These are phyloP conservation scores for Forbesichthys agassizii DNA, from an alignment of 2,113 vertebrate genomes.

Conservation along the genomic window DNA sequence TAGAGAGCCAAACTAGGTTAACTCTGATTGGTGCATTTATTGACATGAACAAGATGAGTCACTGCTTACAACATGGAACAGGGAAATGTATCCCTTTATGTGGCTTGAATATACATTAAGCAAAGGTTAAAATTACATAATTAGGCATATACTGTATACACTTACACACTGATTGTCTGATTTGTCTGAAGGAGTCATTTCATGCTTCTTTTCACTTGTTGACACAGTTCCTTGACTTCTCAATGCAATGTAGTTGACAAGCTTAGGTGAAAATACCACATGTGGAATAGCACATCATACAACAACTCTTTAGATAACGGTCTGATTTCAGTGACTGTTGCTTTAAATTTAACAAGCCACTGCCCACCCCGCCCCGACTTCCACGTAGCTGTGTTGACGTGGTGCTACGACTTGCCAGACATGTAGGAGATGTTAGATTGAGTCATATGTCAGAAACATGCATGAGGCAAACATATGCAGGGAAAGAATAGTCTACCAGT, in stretches of 20 bases:
- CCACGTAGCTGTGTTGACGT: no score
- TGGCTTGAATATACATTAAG: slow-evolving; percentile 52
- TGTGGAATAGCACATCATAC: no score
- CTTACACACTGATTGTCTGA: slow-evolving; percentile 35
- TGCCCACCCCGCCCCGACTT: no score
- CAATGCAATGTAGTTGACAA: no score
- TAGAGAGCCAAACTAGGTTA: slow-evolving; percentile 46
- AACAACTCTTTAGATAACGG: no score
- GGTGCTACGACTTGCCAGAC: slow-evolving; percentile 41
- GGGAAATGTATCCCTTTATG: slow-evolving; percentile 49
- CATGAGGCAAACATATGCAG: slow-evolving; percentile 64
- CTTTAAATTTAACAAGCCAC: no score
- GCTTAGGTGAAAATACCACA: no score
- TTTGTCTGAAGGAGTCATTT: slow-evolving; percentile 43
- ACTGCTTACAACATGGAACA: slow-evolving; percentile 50
- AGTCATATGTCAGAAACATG: slow-evolving; percentile 66
- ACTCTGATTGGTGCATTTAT: slow-evolving; percentile 24
- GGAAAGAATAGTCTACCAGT: slow-evolving; percentile 31
- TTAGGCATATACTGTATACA: slow-evolving; percentile 40
- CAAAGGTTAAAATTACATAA: slow-evolving; percentile 65
- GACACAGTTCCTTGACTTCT: no score
- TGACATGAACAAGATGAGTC: slow-evolving; percentile 25
- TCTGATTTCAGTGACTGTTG: no score
- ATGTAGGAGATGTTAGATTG: slow-evolving; percentile 50
- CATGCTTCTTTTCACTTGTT: no score